Conservation (phyloP, 2,888 invertebrate species). For the Eilema sororculum region DNA sequence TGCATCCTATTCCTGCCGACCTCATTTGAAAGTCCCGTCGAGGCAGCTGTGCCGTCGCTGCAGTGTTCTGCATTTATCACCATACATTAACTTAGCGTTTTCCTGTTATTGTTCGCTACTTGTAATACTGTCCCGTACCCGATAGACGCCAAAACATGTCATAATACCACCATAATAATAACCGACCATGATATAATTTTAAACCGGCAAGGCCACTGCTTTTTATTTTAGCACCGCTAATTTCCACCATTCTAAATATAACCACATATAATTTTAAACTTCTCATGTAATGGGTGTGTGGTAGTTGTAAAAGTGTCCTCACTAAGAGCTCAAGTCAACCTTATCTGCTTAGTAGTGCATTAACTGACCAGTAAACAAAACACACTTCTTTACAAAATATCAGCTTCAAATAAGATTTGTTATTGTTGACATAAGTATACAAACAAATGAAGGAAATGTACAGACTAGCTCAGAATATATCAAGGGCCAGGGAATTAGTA, state of each 20-base stretch:
- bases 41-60: conserved; percentile 30
- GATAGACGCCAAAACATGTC: conserved; percentile 15
- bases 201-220: background rate
- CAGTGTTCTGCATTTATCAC: conserved; percentile 41
- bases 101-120: conserved; percentile 36
- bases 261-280: background rate
- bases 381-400: no score
- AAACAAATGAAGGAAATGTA: background rate
- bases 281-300: no score
- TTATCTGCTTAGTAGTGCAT: no score
- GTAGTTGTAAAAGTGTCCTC: no score
- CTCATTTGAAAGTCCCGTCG: conserved; percentile 42
- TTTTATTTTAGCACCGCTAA: conserved; percentile 4
- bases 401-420: background rate
- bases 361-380: no score
- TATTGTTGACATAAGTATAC: background rate
- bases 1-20: conserved; percentile 32
- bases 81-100: conserved; percentile 47
- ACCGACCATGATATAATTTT: conserved; percentile 3
- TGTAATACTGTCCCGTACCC: conserved; percentile 16
- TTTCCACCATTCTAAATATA: background rate
- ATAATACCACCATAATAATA: background rate
- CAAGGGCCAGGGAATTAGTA: background rate
- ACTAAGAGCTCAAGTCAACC: no score
- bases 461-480: background rate